A percentile compares a stretch with the other conserved stretches of the same genome.
Evolutionary conservation across 30 jellyfish, hydroid and myxozoan species (phyloP).

Genomic region (Chrysaora quinquecirrha): DNA sequence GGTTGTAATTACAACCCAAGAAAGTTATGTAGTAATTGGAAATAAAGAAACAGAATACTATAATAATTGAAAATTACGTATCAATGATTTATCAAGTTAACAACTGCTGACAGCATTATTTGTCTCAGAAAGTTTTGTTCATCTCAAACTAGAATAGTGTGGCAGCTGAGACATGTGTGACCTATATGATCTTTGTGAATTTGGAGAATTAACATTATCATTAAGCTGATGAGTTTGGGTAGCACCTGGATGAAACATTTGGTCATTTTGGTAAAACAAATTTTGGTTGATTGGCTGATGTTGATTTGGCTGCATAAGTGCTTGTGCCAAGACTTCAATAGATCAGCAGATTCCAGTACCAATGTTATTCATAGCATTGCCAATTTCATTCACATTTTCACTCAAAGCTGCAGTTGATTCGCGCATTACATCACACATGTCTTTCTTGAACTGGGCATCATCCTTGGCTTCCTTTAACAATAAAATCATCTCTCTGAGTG

Average conservation of each 20-base stretch:
- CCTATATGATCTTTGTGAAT: neutral
- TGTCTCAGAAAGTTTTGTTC: neutral
- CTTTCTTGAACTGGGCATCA: constrained; percentile 61
- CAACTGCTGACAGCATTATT: no score
- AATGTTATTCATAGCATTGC: constrained; percentile 57
- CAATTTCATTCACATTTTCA: constrained; percentile 29
- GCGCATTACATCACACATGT: constrained; percentile 39
- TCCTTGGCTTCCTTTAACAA: constrained; percentile 52
- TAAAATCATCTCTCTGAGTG: constrained; percentile 41
- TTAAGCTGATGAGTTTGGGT: neutral
- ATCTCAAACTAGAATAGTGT: neutral
- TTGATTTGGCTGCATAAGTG: constrained; percentile 52
- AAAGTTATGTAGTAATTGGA: no score
- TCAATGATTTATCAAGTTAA: no score
- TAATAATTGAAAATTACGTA: no score
- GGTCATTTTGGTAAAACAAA: constrained; percentile 33
- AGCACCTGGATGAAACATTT: neutral
- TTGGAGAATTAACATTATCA: neutral
- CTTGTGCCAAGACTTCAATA: constrained; percentile 53
- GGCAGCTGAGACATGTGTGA: neutral
- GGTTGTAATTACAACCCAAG: no score
- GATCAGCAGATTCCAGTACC: constrained; percentile 64
- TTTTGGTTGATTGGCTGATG: constrained; percentile 53
- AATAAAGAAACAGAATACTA: no score
- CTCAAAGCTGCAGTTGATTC: constrained; percentile 57